Evolutionary conservation across 2,113 vertebrate species (phyloP).

Genomic region (Tragulus kanchil): DNA sequence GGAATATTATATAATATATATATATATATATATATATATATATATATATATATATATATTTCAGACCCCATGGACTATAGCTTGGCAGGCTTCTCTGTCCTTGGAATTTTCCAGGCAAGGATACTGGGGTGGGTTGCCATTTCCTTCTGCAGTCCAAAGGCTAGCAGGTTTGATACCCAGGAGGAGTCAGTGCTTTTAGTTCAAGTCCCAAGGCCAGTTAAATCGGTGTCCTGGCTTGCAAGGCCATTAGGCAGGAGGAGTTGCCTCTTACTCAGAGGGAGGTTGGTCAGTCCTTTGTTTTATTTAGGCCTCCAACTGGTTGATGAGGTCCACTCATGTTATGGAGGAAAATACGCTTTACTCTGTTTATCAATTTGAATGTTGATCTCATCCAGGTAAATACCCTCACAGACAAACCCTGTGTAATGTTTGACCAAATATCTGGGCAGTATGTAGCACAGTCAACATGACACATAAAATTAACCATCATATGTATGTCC

Average conservation of each 20-base stretch:
- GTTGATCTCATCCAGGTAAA: slow-evolving; percentile 33
- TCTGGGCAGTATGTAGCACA: not conserved
- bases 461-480: not conserved
- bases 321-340: not conserved
- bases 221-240: not conserved
- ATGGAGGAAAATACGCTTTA: slow-evolving; percentile 31
- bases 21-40: too few species aligned
- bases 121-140: too few species aligned
- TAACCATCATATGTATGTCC: not conserved
- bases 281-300: not conserved
- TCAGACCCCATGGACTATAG: too few species aligned
- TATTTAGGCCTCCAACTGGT: slow-evolving; percentile 9
- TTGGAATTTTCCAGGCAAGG: too few species aligned
- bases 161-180: not conserved
- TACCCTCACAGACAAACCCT: not conserved
- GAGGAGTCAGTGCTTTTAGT: not conserved
- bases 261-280: not conserved
- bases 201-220: not conserved
- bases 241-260: not conserved
- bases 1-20: too few species aligned
- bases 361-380: not conserved
- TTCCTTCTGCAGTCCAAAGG: not conserved
- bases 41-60: too few species aligned
- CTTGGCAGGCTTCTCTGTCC: too few species aligned
- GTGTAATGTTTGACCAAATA: slow-evolving; percentile 3